Conservation (phyloP, 2,113 vertebrate genomes). For the Phalacrocorax carbo region DNA sequence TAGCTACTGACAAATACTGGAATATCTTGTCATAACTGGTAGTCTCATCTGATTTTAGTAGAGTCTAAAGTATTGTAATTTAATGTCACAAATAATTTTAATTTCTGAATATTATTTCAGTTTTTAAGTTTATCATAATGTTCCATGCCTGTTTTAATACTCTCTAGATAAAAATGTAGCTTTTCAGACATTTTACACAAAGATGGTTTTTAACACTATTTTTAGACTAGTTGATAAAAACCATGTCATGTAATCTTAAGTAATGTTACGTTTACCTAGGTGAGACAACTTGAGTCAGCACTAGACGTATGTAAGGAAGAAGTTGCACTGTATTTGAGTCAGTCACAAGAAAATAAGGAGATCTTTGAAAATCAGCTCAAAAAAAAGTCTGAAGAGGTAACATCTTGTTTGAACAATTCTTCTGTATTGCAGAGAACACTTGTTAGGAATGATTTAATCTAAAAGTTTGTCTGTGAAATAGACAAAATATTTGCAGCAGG, state of each 20-base stretch:
- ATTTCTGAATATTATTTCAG: not conserved
- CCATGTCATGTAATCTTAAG: not conserved
- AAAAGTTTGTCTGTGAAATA: not conserved
- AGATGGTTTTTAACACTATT: not conserved
- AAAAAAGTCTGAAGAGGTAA: slow-evolving; percentile 84
- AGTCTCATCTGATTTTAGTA: not conserved
- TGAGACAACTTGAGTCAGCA: slow-evolving; percentile 81
- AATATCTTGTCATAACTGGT: not conserved
- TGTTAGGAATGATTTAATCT: not conserved
- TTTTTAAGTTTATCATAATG: not conserved
- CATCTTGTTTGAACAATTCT: not conserved
- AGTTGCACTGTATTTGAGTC: slow-evolving; percentile 77
- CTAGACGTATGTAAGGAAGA: slow-evolving; percentile 83
- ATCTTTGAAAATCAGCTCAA: slow-evolving; percentile 81
- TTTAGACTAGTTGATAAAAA: not conserved
- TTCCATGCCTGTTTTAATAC: not conserved
- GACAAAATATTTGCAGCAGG: not conserved
- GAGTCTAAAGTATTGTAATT: not conserved
- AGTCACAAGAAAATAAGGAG: slow-evolving; percentile 80
- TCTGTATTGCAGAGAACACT: not conserved
- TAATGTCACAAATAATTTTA: not conserved
- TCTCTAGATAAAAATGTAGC: not conserved
- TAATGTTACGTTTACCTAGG: slow-evolving; percentile 68
- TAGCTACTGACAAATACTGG: not conserved
- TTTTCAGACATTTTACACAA: not conserved